These are phyloP conservation scores for Agrypnia vestita DNA, from an alignment of 1,140 invertebrate species.

Conservation along the genomic window DNA sequence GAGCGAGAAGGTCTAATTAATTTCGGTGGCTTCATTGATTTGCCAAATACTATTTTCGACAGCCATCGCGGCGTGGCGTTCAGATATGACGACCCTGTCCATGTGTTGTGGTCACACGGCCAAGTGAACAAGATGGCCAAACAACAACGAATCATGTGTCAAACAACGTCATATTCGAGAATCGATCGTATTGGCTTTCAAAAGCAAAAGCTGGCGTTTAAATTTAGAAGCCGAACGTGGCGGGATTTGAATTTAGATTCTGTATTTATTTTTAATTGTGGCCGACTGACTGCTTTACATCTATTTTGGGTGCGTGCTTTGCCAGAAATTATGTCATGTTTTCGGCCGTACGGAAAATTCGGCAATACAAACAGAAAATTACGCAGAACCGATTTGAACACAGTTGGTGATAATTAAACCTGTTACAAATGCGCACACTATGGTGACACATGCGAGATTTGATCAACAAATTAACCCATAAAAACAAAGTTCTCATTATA, in stretches of 20 bases:
- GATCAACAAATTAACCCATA: no score
- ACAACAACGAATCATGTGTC: conserved; percentile 36
- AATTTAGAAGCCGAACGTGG: conserved; percentile 15
- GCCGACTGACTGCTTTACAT: conserved; percentile 8
- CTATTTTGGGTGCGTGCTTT: conserved; percentile 16
- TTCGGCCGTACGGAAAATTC: not conserved
- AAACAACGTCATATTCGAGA: conserved; percentile 15
- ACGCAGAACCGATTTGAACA: not conserved
- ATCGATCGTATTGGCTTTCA: conserved; percentile 19
- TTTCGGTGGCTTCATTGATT: not conserved
- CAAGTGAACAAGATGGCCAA: not conserved
- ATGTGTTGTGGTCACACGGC: not conserved
- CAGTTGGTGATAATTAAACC: no score
- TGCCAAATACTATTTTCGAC: conserved; percentile 22
- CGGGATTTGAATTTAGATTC: conserved; percentile 13
- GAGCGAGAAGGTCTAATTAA: conserved; percentile 12
- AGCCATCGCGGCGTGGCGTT: not conserved
- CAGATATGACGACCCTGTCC: no score
- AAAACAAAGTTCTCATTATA: no score
- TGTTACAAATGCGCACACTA: no score
- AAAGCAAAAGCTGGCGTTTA: conserved; percentile 25
- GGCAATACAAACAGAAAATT: not conserved
- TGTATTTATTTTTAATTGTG: conserved; percentile 31
- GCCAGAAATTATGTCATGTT: conserved; percentile 4
- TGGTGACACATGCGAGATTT: no score